Percentiles rank a stretch among this genome's conserved stretches.
These are phyloP conservation scores for Eretmochelys imbricata DNA, from an alignment of 2,113 vertebrate species.

Conservation along the genomic window DNA sequence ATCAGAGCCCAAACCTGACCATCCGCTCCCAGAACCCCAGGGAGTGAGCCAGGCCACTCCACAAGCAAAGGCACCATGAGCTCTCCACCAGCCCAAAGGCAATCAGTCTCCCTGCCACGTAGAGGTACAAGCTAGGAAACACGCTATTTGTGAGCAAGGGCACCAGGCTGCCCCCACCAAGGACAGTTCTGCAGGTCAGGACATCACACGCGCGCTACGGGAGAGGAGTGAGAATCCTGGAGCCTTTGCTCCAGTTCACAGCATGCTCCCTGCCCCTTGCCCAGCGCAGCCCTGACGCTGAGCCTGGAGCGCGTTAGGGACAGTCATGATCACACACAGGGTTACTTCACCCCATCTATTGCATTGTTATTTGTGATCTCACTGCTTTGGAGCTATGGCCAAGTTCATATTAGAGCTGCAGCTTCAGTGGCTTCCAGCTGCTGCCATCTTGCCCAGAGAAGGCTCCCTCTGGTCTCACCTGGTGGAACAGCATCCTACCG, in stretches of 20 bases:
- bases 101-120: not conserved
- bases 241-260: not conserved
- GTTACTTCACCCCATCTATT: accelerated
- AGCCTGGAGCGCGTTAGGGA: not conserved
- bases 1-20: not conserved
- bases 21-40: not conserved
- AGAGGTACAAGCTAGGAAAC: not conserved
- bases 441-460: accelerated
- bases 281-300: no score
- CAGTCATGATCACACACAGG: accelerated
- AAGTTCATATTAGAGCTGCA: not conserved
- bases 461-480: not conserved
- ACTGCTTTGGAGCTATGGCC: accelerated
- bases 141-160: not conserved
- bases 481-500: not conserved
- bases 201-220: accelerated
- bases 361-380: accelerated
- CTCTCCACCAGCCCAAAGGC: not conserved
- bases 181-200: not conserved
- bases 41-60: not conserved
- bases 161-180: not conserved
- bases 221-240: not conserved
- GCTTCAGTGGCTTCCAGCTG: accelerated
- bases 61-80: not conserved
- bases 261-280: not conserved